Conservation (phyloP, 2,797 vertebrate species). For the Clamator glandarius region DNA sequence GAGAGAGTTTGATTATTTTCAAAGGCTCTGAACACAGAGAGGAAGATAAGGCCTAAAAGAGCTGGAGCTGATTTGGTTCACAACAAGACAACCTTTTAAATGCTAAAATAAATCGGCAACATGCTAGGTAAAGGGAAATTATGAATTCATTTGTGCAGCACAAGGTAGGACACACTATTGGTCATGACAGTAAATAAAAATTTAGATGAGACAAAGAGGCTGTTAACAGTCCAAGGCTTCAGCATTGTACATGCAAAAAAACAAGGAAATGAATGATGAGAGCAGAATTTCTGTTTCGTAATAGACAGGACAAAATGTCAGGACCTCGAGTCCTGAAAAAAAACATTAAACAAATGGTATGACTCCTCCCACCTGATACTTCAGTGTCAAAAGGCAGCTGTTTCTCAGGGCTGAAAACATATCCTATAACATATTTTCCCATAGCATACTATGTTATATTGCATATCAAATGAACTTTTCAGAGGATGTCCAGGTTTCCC, state of each 20-base stretch:
- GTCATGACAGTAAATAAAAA: background rate
- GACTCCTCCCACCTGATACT: background rate
- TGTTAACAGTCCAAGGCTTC: background rate
- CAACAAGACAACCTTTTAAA: background rate
- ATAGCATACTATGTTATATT: background rate
- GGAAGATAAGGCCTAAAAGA: background rate
- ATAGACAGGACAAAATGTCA: constrained; percentile 64
- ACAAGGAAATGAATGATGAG: constrained; percentile 35
- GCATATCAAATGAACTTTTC: background rate
- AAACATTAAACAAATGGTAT: background rate
- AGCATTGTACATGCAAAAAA: background rate
- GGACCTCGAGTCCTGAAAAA: constrained; percentile 35
- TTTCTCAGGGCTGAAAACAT: background rate
- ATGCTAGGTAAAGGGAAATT: background rate
- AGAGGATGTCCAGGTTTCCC: background rate
- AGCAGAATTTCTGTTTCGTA: constrained; percentile 18
- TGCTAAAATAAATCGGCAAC: background rate
- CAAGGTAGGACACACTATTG: background rate
- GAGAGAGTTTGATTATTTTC: background rate
- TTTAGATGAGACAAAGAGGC: background rate
- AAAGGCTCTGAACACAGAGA: background rate
- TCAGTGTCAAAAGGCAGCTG: constrained; percentile 3
- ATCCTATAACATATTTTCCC: background rate
- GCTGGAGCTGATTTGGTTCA: background rate
- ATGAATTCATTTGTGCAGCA: background rate